Base-by-base conservation (phyloP, 1,140 invertebrate species). In the Lucilia cuprina region DNA sequence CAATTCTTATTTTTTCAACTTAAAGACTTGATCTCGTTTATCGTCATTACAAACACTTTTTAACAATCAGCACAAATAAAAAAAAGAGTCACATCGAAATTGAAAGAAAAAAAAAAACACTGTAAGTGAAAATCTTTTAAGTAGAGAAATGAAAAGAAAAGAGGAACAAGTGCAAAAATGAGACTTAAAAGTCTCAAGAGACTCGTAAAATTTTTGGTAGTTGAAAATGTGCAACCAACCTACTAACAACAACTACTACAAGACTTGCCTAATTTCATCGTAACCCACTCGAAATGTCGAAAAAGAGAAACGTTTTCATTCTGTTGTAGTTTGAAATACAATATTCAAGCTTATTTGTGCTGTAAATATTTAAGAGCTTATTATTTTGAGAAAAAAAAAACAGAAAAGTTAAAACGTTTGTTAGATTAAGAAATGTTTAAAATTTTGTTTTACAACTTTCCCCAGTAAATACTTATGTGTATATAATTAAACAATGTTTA, bases 21-120 rank as follows among this genome's bases (percentile, higher is more conserved):
- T 50, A 80, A 50, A 80, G 77, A 50, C 77, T 80, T 80, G 77
- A 80, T 80, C 77, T 80, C 77, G 77, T 80, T 80, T 49, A 80
- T 80, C 41, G 77, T 80, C 77, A 80, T 80, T 80, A 80, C 41
- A 10, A 12, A 80, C 77, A 49, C 77, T 49, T 80, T 80, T 50
- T 80, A 80, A 50, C 77, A 80, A 80, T 80, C 77, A 80, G 77
- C 77, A 80, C 41, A 80, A 80, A 80, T 35, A 41, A 80, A 49
- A 49, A 19, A 80, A 21, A 21, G 35, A 50, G 41, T 70, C 10
- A 55, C n/a, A 70, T 21, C n/a, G 65, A 70, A 70, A 21, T 19
- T 0, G n/a, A 70, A 70, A 70, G n/a, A 70, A 70, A 19, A 65
- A 19, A 65, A 65, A 13, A 70, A 70, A 21, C 8, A 12, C 9